These are phyloP conservation scores for Halcyon leucocephala DNA, from an alignment of 2,797 vertebrate genomes.

Conservation along the genomic window DNA sequence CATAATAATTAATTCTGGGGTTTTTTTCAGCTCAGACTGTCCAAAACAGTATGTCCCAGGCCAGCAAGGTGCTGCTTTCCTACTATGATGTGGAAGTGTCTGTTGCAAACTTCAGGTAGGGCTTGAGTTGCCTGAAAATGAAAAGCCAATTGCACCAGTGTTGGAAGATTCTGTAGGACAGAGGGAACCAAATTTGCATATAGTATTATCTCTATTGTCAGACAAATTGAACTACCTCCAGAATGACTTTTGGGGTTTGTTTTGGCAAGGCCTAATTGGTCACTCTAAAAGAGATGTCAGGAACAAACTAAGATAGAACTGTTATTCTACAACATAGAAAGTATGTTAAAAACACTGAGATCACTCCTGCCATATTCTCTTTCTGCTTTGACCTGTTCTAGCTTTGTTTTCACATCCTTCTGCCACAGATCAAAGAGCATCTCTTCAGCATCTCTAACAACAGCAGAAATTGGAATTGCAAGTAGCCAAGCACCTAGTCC, in stretches of 20 bases:
- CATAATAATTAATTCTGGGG: neutral
- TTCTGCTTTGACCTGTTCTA: neutral
- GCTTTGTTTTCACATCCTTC: neutral
- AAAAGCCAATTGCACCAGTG: neutral
- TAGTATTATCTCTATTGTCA: neutral
- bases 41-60: neutral
- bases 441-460: neutral
- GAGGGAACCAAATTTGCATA: neutral
- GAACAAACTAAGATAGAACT: neutral
- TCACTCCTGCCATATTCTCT: neutral
- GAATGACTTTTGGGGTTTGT: neutral
- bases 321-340: neutral
- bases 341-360: neutral
- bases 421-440: neutral
- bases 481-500: neutral
- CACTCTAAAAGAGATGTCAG: neutral
- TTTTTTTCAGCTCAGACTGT: neutral
- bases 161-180: neutral
- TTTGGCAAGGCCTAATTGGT: neutral
- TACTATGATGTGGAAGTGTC: neutral
- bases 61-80: neutral
- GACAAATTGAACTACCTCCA: neutral
- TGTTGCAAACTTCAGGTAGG: accelerated
- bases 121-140: neutral
- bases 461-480: accelerated